These are phyloP conservation scores for Callyntrura guangdongensis DNA, from an alignment of 2,888 invertebrate genomes.

Conservation along the genomic window DNA sequence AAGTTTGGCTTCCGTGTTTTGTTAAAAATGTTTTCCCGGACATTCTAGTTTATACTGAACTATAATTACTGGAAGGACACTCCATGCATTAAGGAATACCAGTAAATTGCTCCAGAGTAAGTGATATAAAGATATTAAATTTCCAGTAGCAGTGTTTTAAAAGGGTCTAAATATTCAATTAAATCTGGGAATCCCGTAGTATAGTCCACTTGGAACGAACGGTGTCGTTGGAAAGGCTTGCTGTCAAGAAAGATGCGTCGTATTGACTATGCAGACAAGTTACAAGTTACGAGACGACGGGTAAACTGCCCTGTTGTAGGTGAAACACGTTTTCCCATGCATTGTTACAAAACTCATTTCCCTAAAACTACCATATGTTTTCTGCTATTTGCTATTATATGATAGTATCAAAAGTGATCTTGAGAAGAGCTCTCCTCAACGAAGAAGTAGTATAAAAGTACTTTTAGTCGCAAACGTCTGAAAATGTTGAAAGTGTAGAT, in stretches of 20 bases:
- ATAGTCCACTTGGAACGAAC: not conserved
- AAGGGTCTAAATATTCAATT: no score
- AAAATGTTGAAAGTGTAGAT: constrained; percentile 26
- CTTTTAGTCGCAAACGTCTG: constrained; percentile 5
- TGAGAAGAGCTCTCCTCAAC: not conserved
- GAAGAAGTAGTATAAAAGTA: constrained; percentile 7
- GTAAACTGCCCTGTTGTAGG: not conserved
- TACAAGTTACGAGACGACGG: not conserved
- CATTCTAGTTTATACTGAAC: no score
- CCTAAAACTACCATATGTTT: not conserved
- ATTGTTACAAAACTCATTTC: not conserved
- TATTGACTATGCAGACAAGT: not conserved
- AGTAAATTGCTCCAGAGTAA: no score
- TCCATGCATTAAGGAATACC: no score
- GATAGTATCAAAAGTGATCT: not conserved
- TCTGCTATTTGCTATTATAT: not conserved
- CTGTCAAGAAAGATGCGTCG: constrained; percentile 8
- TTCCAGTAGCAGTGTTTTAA: no score
- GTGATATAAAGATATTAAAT: no score
- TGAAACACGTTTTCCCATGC: constrained; percentile 2
- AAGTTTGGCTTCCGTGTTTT: no score
- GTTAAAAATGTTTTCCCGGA: no score
- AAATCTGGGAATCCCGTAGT: not conserved
- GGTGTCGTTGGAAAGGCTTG: not conserved
- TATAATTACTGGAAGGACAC: no score